Conservation (phyloP, 2,797 vertebrate genomes). For the Crenuchus spilurus region DNA sequence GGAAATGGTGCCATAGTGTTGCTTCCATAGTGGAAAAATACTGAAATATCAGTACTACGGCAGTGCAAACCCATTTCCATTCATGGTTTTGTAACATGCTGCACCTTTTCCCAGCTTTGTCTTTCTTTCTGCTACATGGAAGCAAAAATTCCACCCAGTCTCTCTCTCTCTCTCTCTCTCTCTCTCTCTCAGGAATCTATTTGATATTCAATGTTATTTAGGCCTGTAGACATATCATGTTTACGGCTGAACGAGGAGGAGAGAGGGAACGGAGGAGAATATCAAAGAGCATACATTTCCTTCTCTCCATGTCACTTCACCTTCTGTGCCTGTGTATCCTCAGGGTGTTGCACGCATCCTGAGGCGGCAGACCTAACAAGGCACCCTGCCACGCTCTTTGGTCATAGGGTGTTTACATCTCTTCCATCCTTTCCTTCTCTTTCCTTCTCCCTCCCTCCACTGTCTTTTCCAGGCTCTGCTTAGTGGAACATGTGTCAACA, state of each 20-base stretch:
- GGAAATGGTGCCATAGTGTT: background rate
- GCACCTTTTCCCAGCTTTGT: background rate
- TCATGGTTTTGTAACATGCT: background rate
- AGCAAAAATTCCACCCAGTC: background rate
- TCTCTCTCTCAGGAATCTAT: conserved; percentile 55
- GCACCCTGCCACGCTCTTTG: conserved; percentile 51
- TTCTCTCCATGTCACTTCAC: conserved; percentile 53
- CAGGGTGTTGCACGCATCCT: conserved; percentile 55
- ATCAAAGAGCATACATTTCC: conserved; percentile 67
- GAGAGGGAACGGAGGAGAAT: conserved; percentile 20
- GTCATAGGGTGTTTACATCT: conserved; percentile 56
- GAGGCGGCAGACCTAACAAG: conserved; percentile 59
- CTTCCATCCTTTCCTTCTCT: conserved; percentile 28
- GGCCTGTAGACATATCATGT: conserved; percentile 60
- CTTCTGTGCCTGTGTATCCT: conserved; percentile 55
- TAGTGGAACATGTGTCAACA: conserved; percentile 17
- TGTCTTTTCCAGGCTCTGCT: background rate
- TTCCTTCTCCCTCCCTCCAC: background rate
- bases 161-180: conserved; percentile 45
- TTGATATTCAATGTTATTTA: conserved; percentile 65
- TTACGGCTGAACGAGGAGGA: conserved; percentile 54
- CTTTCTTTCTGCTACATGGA: conserved; percentile 9
- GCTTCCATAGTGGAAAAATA: background rate
- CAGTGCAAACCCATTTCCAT: background rate
- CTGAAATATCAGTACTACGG: background rate